Evolutionary conservation across 2,797 vertebrate species (phyloP), one percentile per base, ranked within the genome.

Genomic region (Sandelia bainsii): DNA sequence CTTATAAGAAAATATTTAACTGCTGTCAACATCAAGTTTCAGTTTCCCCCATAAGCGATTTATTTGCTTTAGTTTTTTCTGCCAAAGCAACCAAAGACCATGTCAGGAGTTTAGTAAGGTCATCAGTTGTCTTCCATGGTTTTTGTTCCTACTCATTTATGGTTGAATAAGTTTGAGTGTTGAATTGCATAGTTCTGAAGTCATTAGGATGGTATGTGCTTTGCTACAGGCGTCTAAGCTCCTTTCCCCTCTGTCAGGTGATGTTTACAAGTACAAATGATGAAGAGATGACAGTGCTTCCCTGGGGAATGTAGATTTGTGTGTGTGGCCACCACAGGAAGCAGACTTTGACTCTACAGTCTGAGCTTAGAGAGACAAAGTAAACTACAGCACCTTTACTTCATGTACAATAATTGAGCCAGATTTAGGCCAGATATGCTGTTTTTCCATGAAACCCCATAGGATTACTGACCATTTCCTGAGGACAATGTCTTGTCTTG

Each of bases 231-330:
- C 77, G 46, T 32, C 60, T 39, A 1, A 57, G 23, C 7, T 19
- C 14, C 9, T 13, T 12, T 59, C 46, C 29, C 10, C 57, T 57
- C 20, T 40, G 62, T 89, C 81, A 72, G 74, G 68, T 86, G 80
- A 80, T 64, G 63, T 66, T 72, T 77, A 82, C 54, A 45, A 71
- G 57, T 17, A 73, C 8, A 69, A 74, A 73, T 80, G 50, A 64
- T 58, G 32, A 27, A 23, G 51, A 45, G 44, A 40, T 57, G 69
- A 52, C 17, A 14, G 22, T 7, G 42, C 53, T 59, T 56, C 10
- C 23, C 10, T 49, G 5, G 20, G 72, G 80, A 64, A 70, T 75
- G 44, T 68, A 19, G 61, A 17, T 3, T 49, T n/a, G 27, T 50
- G 25, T 50, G 25, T 20, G 25, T 54, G 59, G 45, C 22, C 13